Evolutionary conservation across 2,888 invertebrate species (phyloP).

Genomic region (Hemithea aestivaria): DNA sequence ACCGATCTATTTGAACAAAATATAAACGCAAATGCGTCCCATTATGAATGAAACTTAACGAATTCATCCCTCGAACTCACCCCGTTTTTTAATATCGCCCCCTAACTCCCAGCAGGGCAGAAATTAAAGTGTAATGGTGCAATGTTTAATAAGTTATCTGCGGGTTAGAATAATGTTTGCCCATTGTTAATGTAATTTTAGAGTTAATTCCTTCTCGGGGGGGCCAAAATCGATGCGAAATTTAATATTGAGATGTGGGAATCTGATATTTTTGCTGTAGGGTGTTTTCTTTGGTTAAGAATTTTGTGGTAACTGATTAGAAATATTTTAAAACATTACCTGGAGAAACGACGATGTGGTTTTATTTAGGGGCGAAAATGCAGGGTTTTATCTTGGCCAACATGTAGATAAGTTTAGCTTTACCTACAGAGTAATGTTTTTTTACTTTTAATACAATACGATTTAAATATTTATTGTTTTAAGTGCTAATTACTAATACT

Average conservation of each 20-base stretch:
- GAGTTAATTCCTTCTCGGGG: conserved; percentile 51
- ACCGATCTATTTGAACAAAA: conserved; percentile 48
- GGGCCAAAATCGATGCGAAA: conserved; percentile 40
- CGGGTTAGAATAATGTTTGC: conserved; percentile 62
- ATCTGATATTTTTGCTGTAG: conserved; percentile 15
- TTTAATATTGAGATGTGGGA: conserved; percentile 20
- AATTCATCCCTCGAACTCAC: conserved; percentile 53
- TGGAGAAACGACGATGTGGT: too few relatives aligned
- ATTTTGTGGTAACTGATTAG: too few relatives aligned
- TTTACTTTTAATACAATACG: too few relatives aligned
- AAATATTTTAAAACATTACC: too few relatives aligned
- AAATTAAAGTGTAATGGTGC: conserved; percentile 77
- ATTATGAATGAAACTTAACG: conserved; percentile 69
- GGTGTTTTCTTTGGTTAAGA: too few relatives aligned
- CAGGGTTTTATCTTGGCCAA: too few relatives aligned
- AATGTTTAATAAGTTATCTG: conserved; percentile 75
- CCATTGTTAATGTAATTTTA: conserved; percentile 71
- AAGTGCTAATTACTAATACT: too few relatives aligned
- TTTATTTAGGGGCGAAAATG: too few relatives aligned
- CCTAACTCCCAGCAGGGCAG: conserved; percentile 66
- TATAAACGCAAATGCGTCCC: conserved; percentile 46
- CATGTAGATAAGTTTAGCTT: too few relatives aligned
- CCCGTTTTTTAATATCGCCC: conserved; percentile 64
- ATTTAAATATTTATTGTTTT: too few relatives aligned
- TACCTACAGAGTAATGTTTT: too few relatives aligned